Evolutionary conservation across 2,888 invertebrate species (phyloP).

Genomic region (Tipula confusa): DNA sequence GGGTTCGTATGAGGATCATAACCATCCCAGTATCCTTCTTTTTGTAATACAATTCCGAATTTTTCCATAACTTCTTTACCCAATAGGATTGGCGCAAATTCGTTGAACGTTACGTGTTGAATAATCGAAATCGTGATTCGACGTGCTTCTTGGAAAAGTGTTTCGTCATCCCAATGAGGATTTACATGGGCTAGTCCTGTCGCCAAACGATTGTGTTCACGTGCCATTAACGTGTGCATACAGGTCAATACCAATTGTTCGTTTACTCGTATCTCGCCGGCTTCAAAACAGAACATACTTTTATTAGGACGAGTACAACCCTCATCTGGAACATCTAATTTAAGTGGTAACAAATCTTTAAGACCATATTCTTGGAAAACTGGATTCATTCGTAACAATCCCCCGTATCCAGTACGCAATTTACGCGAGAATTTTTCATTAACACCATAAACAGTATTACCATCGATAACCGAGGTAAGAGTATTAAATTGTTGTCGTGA

Average conservation of each 20-base stretch:
- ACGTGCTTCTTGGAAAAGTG: constrained; percentile 80
- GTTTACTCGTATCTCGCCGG: constrained; percentile 88
- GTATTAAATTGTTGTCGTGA: constrained; percentile 82
- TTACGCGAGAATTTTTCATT: constrained; percentile 77
- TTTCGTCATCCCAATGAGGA: constrained; percentile 93
- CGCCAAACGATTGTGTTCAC: constrained; percentile 86
- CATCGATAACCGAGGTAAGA: constrained; percentile 79
- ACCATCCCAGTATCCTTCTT: constrained; percentile 59
- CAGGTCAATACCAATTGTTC: constrained; percentile 85
- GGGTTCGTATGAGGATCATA: constrained; percentile 82
- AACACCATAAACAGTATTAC: constrained; percentile 85
- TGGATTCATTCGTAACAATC: constrained; percentile 81
- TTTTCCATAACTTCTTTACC: constrained; percentile 91
- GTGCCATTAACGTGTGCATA: constrained; percentile 86
- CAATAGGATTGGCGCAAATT: constrained; percentile 80
- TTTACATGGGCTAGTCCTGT: constrained; percentile 71
- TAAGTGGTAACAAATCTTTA: constrained; percentile 81
- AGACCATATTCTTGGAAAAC: constrained; percentile 82
- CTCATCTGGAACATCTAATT: constrained; percentile 85
- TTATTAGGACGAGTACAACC: constrained; percentile 86
- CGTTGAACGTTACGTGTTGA: constrained; percentile 86
- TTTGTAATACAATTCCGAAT: constrained; percentile 76
- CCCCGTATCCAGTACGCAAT: constrained; percentile 75
- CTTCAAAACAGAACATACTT: constrained; percentile 90
- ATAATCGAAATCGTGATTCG: constrained; percentile 81